Percentiles rank a stretch among this genome's conserved stretches.
Conservation (phyloP, 2,113 vertebrate species). For the Tachycineta bicolor region DNA sequence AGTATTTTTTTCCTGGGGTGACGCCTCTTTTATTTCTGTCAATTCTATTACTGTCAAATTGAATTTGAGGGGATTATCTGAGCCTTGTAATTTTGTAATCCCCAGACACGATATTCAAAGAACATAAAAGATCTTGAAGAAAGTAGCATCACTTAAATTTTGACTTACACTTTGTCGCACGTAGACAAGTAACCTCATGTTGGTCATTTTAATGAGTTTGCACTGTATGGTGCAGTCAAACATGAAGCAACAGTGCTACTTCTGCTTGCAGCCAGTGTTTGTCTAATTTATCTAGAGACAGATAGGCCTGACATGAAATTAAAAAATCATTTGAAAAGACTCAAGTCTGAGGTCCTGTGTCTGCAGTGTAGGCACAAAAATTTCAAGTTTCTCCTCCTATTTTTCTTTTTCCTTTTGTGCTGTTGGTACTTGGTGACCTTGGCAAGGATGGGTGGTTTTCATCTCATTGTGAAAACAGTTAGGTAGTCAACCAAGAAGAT, state of each 20-base stretch:
- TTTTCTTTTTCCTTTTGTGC: not conserved
- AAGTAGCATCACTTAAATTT: not conserved
- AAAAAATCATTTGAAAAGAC: not conserved
- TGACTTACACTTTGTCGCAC: not conserved
- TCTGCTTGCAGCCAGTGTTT: not conserved
- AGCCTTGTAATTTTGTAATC: not conserved
- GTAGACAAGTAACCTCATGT: not conserved
- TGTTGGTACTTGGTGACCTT: not conserved
- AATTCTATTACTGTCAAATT: not conserved
- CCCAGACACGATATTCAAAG: not conserved
- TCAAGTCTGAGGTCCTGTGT: not conserved
- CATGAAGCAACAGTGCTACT: not conserved
- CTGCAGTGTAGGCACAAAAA: not conserved
- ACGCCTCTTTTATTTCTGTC: not conserved
- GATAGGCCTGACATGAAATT: not conserved
- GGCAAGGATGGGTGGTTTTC: not conserved
- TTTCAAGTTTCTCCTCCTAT: not conserved
- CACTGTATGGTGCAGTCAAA: not conserved
- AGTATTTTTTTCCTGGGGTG: not conserved
- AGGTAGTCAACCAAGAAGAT: not conserved
- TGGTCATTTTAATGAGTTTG: not conserved
- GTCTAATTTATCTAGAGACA: not conserved
- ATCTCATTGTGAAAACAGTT: not conserved
- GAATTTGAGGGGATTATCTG: constrained; percentile 35
- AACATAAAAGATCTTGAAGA: not conserved